phyloP scores from a whole-genome alignment of 1,140 invertebrate genomes.

The Drosophila sturtevanti region DNA sequence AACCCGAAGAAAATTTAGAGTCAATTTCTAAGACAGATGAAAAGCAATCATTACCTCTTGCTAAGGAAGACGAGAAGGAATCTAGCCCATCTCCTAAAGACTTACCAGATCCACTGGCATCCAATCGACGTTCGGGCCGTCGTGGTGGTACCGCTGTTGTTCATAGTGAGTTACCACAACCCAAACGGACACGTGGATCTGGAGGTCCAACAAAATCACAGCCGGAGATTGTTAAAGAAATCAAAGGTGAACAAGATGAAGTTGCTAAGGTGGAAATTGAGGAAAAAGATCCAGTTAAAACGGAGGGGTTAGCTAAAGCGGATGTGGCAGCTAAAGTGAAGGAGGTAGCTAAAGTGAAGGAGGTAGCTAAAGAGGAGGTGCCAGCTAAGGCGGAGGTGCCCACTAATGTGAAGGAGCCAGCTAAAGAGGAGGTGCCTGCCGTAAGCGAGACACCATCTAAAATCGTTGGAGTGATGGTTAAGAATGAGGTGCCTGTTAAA shows the following conservation, averaged over 20 bases:
- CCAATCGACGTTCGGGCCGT: constrained; percentile 63
- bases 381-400: not conserved
- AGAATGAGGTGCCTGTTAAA: constrained; percentile 13
- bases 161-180: constrained; percentile 62
- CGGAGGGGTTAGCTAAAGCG: not conserved
- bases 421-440: not conserved
- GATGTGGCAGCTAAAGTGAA: not conserved
- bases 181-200: constrained; percentile 62
- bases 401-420: not conserved
- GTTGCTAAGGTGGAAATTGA: constrained; percentile 23
- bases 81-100: constrained; percentile 24
- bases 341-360: not conserved
- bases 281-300: not conserved
- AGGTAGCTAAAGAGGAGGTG: not conserved
- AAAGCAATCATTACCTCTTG: no score
- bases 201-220: constrained; percentile 24
- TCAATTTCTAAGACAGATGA: not conserved
- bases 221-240: not conserved
- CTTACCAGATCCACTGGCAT: constrained; percentile 12
- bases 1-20: not conserved
- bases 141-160: constrained; percentile 62
- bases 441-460: not conserved
- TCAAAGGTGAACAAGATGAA: constrained; percentile 24
- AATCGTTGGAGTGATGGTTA: constrained; percentile 15
- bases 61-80: constrained; percentile 22